phyloP scores from a whole-genome alignment of 1,140 invertebrate genomes.

The Bombus balteatus region DNA sequence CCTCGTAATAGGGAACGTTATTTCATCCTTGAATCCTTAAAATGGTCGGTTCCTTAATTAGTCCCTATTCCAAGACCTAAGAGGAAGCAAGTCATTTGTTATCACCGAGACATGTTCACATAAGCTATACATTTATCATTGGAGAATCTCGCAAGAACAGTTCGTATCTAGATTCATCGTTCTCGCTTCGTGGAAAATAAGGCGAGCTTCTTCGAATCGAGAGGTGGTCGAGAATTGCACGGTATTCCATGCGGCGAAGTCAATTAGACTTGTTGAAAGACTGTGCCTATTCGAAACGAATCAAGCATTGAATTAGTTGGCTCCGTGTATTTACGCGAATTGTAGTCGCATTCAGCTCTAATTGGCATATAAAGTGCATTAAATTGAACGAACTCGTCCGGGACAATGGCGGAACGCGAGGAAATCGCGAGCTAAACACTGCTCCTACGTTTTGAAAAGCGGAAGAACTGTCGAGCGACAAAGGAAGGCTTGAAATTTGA shows the following conservation, averaged over 20 bases:
- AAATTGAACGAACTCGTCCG: background rate
- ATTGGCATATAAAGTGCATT: background rate
- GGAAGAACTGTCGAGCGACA: background rate
- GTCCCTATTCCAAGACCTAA: background rate
- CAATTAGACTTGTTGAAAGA: constrained; percentile 14
- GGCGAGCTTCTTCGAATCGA: background rate
- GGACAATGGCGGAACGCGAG: background rate
- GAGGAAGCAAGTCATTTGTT: constrained; percentile 3
- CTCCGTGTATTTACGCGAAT: background rate
- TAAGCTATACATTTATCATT: constrained; percentile 9
- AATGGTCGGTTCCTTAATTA: constrained; percentile 28
- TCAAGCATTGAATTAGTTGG: background rate
- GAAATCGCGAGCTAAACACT: background rate
- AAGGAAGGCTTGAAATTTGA: background rate
- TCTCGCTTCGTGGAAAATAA: background rate
- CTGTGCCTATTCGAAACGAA: background rate
- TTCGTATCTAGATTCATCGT: background rate
- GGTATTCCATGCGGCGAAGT: background rate
- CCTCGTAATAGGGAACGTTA: background rate
- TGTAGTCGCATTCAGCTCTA: background rate
- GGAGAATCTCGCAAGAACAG: background rate
- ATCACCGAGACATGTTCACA: background rate
- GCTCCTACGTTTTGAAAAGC: background rate
- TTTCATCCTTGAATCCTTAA: background rate
- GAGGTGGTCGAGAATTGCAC: background rate